Evolutionary conservation across 2,888 invertebrate species (phyloP), one percentile per base, ranked within the genome.

Genomic region (Synanthedon formicaeformis): DNA sequence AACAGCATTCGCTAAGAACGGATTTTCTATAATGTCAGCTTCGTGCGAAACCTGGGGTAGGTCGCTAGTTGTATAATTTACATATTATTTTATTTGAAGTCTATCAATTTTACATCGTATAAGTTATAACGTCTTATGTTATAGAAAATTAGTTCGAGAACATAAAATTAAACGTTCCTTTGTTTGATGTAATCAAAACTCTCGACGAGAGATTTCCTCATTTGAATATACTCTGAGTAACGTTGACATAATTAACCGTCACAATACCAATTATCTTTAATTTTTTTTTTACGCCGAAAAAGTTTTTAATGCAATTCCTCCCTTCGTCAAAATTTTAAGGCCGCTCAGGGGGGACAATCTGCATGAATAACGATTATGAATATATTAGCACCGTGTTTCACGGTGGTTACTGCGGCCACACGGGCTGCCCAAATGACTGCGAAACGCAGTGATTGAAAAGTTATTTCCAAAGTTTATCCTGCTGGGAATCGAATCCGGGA

Each of bases 351-450:
- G 53, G 48, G 48, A 27, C 51, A 40, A 48, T 53, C 50, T 71
- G 62, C 70, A 72, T 75, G 74, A 76, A 74, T 78, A 75, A 72
- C 74, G 73, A 73, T 71, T 63, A 60, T 66, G 71, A 69, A 74
- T 75, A 72, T 73, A 74, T 74, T 67, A 67, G 64, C 64, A 56
- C 61, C 41, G 65, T n/a, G n/a, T n/a, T n/a, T n/a, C n/a, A n/a
- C n/a, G n/a, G n/a, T n/a, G n/a, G n/a, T n/a, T n/a, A n/a, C n/a
- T n/a, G n/a, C n/a, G n/a, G n/a, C n/a, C n/a, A n/a, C n/a, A n/a
- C n/a, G n/a, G n/a, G n/a, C n/a, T n/a, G n/a, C n/a, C n/a, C n/a
- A n/a, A n/a, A n/a, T n/a, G n/a, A n/a, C n/a, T n/a, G n/a, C n/a
- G n/a, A n/a, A n/a, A n/a, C n/a, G n/a, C n/a, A n/a, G n/a, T 66